Evolutionary conservation across 2,113 vertebrate species (phyloP).

Genomic region (Gopherus evgoodei): DNA sequence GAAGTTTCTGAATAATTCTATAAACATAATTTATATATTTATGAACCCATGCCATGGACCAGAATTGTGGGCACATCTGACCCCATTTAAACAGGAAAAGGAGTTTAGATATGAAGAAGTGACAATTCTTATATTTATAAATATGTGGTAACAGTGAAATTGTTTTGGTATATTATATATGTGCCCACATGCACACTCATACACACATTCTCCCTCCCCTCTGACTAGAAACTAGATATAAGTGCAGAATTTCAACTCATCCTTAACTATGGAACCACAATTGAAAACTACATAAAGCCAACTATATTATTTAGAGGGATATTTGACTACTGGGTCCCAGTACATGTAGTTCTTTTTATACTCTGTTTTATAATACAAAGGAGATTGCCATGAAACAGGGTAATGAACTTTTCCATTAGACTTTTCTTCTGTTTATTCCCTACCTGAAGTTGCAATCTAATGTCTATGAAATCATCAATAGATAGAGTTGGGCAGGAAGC

Average conservation of each 20-base stretch:
- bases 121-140: neutral
- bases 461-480: neutral
- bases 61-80: too few species aligned
- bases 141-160: neutral
- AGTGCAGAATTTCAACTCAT: neutral
- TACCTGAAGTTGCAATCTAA: neutral
- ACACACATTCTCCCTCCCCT: too few species aligned
- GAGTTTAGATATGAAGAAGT: too few species aligned
- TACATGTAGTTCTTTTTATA: neutral
- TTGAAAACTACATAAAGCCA: neutral
- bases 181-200: neutral
- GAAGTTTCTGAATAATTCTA: neutral
- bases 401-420: neutral
- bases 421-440: slow-evolving; percentile 1
- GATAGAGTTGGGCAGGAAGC: neutral
- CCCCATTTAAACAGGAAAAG: too few species aligned
- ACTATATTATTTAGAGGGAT: neutral
- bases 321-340: neutral
- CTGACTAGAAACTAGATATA: neutral
- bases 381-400: neutral
- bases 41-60: neutral
- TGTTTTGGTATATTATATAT: neutral
- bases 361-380: neutral
- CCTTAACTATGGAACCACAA: neutral
- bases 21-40: neutral